phyloP scores from a whole-genome alignment of 2,113 vertebrate species.

The Otocyon megalotis region DNA sequence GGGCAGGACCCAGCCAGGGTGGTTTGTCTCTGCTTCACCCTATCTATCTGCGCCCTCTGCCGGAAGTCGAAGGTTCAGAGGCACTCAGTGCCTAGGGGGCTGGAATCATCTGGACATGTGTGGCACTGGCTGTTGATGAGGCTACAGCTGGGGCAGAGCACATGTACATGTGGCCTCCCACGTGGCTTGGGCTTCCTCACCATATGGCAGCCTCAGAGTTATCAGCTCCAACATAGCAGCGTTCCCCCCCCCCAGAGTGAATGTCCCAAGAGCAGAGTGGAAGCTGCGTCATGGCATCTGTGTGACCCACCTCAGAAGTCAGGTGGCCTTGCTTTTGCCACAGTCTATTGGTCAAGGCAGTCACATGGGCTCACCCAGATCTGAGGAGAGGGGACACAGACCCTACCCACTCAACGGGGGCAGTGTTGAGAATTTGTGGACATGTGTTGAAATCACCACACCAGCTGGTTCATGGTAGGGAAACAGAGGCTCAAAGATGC shows the following conservation, averaged over 20 bases:
- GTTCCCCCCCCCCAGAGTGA: background rate
- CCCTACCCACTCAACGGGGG: background rate
- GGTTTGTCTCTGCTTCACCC: background rate
- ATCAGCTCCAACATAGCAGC: background rate
- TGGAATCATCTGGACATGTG: background rate
- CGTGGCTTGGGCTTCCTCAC: background rate
- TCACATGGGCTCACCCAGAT: background rate
- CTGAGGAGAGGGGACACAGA: background rate
- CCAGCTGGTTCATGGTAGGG: background rate
- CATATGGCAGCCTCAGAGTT: background rate
- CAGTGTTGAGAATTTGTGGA: background rate
- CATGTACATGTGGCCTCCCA: fast-evolving
- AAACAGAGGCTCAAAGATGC: background rate
- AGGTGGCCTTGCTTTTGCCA: background rate
- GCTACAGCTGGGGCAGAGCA: background rate
- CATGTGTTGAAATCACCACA: background rate
- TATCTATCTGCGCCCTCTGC: background rate
- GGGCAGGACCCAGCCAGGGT: background rate
- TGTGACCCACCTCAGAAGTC: background rate
- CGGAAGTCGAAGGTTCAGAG: background rate
- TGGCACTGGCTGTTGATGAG: background rate
- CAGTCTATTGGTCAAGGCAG: background rate
- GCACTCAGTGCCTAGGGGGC: background rate
- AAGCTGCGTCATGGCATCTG: background rate
- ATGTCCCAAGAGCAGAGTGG: background rate